A percentile compares a stretch with the other conserved stretches of the same genome.
These are phyloP conservation scores for Nasonia giraulti DNA, from an alignment of 1,140 invertebrate species.

Conservation along the genomic window DNA sequence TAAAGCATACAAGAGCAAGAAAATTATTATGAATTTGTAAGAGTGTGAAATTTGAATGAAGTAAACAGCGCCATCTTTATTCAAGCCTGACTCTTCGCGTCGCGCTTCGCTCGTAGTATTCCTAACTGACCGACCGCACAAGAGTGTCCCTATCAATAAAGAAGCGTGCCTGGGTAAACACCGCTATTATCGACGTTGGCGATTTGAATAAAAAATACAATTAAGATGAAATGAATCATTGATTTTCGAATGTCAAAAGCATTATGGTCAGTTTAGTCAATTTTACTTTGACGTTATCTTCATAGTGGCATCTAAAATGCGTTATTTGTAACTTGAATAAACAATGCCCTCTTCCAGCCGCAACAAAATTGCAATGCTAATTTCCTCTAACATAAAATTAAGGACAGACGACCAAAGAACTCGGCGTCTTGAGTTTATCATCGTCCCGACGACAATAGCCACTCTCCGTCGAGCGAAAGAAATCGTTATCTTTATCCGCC, in stretches of 20 bases:
- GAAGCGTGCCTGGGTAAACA: slow-evolving; percentile 8
- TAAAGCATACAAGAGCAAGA: too few species aligned
- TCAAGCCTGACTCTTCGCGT: background rate
- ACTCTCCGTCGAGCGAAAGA: background rate
- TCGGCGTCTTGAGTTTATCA: background rate
- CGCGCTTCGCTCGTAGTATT: slow-evolving; percentile 7
- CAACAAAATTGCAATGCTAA: background rate
- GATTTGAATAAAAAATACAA: too few species aligned
- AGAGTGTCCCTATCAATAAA: slow-evolving; percentile 34
- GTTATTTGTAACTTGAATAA: too few species aligned
- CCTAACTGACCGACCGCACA: slow-evolving; percentile 46
- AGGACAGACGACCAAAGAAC: background rate
- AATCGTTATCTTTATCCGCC: slow-evolving; percentile 8
- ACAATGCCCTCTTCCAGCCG: too few species aligned
- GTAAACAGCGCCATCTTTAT: slow-evolving; percentile 42
- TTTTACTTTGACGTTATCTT: too few species aligned
- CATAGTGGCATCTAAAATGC: too few species aligned
- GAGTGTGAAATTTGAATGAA: background rate
- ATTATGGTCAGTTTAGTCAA: too few species aligned
- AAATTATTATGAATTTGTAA: too few species aligned
- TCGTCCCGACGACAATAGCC: background rate
- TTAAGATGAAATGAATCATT: too few species aligned
- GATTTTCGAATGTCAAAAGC: too few species aligned
- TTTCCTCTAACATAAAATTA: background rate
- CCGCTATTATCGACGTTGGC: slow-evolving; percentile 35